Percentiles rank a stretch among this genome's conserved stretches.
phyloP scores from a whole-genome alignment of 2,113 vertebrate species.

The Pollachius pollachius region DNA sequence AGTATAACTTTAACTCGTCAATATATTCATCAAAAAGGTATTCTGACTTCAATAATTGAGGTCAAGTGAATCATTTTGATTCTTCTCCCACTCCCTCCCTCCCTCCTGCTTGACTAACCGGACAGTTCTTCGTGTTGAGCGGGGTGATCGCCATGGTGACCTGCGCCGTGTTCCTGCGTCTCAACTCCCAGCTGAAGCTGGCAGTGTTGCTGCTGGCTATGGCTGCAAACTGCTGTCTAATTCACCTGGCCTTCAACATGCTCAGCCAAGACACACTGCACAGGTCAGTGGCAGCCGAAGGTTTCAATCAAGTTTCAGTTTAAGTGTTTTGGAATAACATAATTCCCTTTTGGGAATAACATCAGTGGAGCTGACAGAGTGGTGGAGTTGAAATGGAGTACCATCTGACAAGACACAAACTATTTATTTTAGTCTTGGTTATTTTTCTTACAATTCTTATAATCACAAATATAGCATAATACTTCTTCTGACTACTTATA shows the following conservation, averaged over 20 bases:
- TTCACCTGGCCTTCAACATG: conserved; percentile 83
- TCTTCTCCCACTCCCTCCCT: background rate
- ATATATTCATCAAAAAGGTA: background rate
- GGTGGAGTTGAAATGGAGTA: too few species aligned
- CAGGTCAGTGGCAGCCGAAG: conserved; percentile 21
- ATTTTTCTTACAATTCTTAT: too few species aligned
- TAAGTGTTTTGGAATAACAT: too few species aligned
- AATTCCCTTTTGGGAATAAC: too few species aligned
- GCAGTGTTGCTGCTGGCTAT: conserved; percentile 87
- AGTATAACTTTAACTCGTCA: too few species aligned
- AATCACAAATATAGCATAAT: too few species aligned
- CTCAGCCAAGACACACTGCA: conserved; percentile 62
- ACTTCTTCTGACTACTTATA: background rate
- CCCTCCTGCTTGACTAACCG: background rate
- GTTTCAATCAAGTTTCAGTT: too few species aligned
- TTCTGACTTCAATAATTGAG: too few species aligned
- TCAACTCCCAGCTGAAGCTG: conserved; percentile 93
- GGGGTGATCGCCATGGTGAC: conserved; percentile 96
- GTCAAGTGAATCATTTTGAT: too few species aligned
- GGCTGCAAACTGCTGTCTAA: conserved; percentile 84
- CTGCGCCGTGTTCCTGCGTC: conserved; percentile 91
- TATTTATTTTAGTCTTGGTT: too few species aligned
- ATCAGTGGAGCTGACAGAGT: too few species aligned
- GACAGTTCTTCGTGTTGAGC: conserved; percentile 89
- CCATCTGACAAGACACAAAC: too few species aligned